Evolutionary conservation across 2,113 vertebrate species (phyloP).

Genomic region (Scomber scombrus): DNA sequence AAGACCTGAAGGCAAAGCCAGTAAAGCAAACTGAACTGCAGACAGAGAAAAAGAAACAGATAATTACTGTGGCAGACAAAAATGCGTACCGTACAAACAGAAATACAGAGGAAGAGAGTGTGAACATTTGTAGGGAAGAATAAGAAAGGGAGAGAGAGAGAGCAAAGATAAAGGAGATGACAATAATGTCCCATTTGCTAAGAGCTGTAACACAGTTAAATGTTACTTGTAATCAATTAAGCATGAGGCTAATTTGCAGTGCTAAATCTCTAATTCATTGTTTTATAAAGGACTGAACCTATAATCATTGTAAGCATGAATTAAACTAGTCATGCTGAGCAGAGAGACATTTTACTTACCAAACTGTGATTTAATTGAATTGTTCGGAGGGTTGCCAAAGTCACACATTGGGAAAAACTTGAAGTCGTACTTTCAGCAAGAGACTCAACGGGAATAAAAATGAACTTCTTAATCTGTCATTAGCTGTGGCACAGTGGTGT

Average conservation of each 20-base stretch:
- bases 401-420: constrained; percentile 6
- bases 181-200: constrained; percentile 46
- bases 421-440: background rate
- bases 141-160: background rate
- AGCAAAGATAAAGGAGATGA: constrained; percentile 13
- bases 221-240: constrained; percentile 54
- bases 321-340: constrained; percentile 14
- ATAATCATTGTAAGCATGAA: constrained; percentile 33
- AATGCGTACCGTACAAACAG: background rate
- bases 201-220: constrained; percentile 23
- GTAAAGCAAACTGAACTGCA: background rate
- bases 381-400: constrained; percentile 19
- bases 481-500: background rate
- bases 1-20: constrained; percentile 13
- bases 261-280: constrained; percentile 51
- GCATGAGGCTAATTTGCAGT: constrained; percentile 36
- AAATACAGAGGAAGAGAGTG: background rate
- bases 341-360: constrained; percentile 34
- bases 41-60: background rate
- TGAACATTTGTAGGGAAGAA: background rate
- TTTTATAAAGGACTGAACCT: constrained; percentile 28
- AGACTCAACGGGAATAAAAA: constrained; percentile 8
- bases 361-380: constrained; percentile 32
- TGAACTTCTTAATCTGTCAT: background rate
- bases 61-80: background rate